Conservation (phyloP, 2,113 vertebrate species). For the Heteronetta atricapilla region DNA sequence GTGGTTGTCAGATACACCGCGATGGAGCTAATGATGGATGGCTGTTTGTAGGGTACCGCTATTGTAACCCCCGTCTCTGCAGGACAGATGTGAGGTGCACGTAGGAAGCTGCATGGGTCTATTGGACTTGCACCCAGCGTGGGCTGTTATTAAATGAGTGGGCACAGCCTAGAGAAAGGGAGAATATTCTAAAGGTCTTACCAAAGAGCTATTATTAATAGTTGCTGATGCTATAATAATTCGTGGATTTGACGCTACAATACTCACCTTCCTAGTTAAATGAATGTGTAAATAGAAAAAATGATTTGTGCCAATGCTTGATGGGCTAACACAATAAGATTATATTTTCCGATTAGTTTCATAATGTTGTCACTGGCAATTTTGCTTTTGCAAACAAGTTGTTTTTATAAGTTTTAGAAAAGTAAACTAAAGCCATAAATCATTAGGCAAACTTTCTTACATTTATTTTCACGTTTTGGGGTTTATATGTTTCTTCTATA, state of each 20-base stretch:
- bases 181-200: neutral
- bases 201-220: neutral
- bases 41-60: neutral
- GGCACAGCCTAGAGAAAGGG: neutral
- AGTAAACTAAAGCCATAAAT: neutral
- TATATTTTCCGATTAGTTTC: neutral
- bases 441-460: neutral
- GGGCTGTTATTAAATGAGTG: neutral
- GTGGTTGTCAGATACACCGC: accelerated
- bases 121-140: neutral
- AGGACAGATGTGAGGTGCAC: neutral
- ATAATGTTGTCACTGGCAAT: neutral
- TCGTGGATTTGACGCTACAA: neutral
- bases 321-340: neutral
- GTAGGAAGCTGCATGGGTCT: neutral
- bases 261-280: neutral
- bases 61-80: neutral
- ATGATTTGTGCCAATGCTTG: neutral
- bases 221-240: neutral
- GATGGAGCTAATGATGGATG: neutral
- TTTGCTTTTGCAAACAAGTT: neutral
- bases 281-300: neutral
- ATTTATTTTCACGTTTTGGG: neutral
- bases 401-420: neutral
- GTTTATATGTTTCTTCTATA: neutral